These are phyloP conservation scores for Petrocephalus sullivani DNA, from an alignment of 2,797 vertebrate species.

Conservation along the genomic window DNA sequence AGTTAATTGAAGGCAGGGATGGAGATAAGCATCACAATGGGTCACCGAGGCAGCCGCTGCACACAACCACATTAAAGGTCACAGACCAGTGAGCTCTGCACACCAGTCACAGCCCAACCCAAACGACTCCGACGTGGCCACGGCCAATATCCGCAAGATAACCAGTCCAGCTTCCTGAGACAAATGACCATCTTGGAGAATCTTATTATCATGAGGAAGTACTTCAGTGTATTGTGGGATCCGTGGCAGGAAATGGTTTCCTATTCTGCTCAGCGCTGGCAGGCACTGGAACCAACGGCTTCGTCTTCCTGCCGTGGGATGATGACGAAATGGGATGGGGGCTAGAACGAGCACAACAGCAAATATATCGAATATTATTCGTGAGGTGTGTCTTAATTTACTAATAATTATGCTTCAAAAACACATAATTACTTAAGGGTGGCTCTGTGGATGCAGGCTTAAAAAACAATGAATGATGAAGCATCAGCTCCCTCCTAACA, in stretches of 20 bases:
- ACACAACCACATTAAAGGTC: background rate
- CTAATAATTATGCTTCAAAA: background rate
- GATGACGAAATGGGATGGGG: background rate
- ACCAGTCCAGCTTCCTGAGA: background rate
- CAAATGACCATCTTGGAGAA: background rate
- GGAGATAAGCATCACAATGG: conserved; percentile 5
- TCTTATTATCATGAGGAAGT: conserved; percentile 13
- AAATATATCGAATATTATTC: background rate
- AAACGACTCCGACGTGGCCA: background rate
- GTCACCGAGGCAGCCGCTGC: background rate
- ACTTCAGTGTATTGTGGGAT: background rate
- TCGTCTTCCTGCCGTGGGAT: background rate
- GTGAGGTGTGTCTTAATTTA: background rate
- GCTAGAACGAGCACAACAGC: no score
- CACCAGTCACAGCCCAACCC: background rate
- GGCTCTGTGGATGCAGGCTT: background rate
- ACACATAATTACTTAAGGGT: background rate
- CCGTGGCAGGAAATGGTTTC: background rate
- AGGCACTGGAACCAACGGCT: background rate
- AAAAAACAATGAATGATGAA: background rate
- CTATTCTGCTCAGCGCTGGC: background rate
- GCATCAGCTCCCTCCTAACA: background rate
- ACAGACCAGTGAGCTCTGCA: background rate
- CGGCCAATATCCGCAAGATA: conserved; percentile 8
- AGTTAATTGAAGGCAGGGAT: conserved; percentile 11